These are phyloP conservation scores for Heliconius hewitsoni DNA, from an alignment of 1,140 invertebrate genomes.

Conservation along the genomic window DNA sequence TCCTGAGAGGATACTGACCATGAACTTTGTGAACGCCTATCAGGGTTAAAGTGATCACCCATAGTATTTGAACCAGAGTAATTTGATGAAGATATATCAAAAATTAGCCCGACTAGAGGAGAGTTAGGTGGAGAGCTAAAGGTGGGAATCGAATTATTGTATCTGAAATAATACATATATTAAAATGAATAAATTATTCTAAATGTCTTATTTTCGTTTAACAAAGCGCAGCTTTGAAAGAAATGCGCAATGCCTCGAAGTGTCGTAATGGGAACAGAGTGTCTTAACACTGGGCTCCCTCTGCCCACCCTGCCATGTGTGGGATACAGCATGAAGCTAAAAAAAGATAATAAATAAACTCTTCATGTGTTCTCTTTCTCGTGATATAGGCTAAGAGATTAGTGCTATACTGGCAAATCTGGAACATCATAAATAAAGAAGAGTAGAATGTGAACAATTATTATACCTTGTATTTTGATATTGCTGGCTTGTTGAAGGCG, in stretches of 20 bases:
- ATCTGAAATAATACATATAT: conserved; percentile 55
- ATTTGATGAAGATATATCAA: conserved; percentile 64
- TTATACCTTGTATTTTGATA: conserved; percentile 63
- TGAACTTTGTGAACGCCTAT: conserved; percentile 62
- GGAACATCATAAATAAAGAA: too few relatives aligned
- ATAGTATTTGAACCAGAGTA: conserved; percentile 60
- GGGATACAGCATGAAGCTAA: too few relatives aligned
- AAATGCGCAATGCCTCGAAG: too few relatives aligned
- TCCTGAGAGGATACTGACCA: conserved; percentile 71
- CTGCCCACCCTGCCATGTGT: too few relatives aligned
- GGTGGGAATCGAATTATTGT: conserved; percentile 63
- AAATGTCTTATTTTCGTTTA: too few relatives aligned
- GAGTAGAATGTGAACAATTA: background rate
- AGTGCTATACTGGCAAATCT: too few relatives aligned
- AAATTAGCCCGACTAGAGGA: conserved; percentile 68
- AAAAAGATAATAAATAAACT: too few relatives aligned
- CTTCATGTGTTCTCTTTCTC: too few relatives aligned
- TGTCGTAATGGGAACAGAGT: too few relatives aligned
- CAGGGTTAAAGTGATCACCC: conserved; percentile 56
- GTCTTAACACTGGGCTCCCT: too few relatives aligned
- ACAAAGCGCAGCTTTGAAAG: too few relatives aligned
- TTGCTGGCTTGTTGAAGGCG: conserved; percentile 52
- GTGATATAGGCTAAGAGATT: too few relatives aligned
- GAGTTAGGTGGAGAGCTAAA: conserved; percentile 75
- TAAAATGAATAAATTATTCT: background rate